Percentiles rank a stretch among this genome's conserved stretches.
These are phyloP conservation scores for Biston stratarius DNA, from an alignment of 2,888 invertebrate genomes.

Conservation along the genomic window DNA sequence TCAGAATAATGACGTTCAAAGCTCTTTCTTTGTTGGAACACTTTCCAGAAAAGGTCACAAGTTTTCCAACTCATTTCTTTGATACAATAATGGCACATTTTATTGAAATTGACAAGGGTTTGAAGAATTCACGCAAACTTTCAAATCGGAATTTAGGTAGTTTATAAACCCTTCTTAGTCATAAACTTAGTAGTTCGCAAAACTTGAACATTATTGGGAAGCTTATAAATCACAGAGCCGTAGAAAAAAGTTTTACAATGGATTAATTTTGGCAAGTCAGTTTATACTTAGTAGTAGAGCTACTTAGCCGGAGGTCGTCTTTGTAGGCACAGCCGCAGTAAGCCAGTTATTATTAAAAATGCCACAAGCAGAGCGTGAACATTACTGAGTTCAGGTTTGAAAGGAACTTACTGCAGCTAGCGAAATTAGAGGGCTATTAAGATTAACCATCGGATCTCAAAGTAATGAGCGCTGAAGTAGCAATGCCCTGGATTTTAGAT, in stretches of 20 bases:
- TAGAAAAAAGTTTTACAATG: constrained; percentile 1
- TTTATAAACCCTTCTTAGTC: constrained; percentile 23
- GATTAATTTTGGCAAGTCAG: not conserved
- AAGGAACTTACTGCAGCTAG: no score
- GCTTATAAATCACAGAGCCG: constrained; percentile 29
- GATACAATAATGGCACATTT: constrained; percentile 29
- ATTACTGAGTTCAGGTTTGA: no score
- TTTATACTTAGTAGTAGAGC: not conserved
- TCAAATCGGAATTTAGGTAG: constrained; percentile 14
- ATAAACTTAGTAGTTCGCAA: constrained; percentile 17
- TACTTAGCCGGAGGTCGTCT: no score
- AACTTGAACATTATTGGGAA: not conserved
- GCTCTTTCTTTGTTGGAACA: constrained; percentile 28
- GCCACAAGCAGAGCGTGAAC: no score
- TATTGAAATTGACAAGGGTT: constrained; percentile 43
- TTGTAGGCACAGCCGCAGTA: no score
- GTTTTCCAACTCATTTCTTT: constrained; percentile 32
- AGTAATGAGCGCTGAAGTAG: no score
- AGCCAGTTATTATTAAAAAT: no score
- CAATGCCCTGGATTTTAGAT: no score
- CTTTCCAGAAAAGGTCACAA: constrained; percentile 29
- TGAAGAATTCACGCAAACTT: constrained; percentile 23
- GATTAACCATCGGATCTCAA: no score
- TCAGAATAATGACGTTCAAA: constrained; percentile 36
- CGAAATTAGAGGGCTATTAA: no score